Conservation (phyloP, 2,113 vertebrate genomes). For the Microcebus griseorufus region DNA sequence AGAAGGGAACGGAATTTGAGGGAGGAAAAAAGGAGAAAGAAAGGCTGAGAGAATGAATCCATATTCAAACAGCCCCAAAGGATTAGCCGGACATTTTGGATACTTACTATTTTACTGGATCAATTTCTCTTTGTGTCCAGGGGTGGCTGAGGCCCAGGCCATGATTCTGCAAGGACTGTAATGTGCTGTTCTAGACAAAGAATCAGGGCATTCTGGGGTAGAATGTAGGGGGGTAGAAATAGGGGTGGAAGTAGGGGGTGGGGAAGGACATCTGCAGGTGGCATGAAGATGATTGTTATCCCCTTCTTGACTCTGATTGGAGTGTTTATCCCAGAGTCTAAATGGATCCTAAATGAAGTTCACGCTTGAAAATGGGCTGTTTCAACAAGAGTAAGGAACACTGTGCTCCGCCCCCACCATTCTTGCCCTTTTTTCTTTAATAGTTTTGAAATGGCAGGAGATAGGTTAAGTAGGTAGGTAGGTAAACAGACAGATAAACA, state of each 20-base stretch:
- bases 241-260: too few species aligned
- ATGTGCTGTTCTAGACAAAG: background rate
- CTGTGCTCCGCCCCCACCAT: background rate
- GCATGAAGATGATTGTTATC: background rate
- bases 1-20: constrained; percentile 14
- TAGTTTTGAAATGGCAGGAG: background rate
- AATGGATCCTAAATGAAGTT: background rate
- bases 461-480: background rate
- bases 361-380: background rate
- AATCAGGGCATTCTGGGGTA: background rate
- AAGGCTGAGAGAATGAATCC: background rate
- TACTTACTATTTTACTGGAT: background rate
- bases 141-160: background rate
- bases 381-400: background rate
- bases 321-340: background rate
- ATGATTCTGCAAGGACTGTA: background rate
- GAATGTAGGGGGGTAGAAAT: too few species aligned
- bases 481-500: background rate
- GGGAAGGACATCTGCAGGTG: background rate
- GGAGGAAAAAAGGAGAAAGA: background rate
- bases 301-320: background rate
- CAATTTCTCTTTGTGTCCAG: background rate
- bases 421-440: background rate
- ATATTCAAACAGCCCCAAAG: background rate
- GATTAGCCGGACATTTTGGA: background rate